Percentiles rank a stretch among this genome's conserved stretches.
phyloP scores from a whole-genome alignment of 2,113 vertebrate genomes.

The Osmerus eperlanus region DNA sequence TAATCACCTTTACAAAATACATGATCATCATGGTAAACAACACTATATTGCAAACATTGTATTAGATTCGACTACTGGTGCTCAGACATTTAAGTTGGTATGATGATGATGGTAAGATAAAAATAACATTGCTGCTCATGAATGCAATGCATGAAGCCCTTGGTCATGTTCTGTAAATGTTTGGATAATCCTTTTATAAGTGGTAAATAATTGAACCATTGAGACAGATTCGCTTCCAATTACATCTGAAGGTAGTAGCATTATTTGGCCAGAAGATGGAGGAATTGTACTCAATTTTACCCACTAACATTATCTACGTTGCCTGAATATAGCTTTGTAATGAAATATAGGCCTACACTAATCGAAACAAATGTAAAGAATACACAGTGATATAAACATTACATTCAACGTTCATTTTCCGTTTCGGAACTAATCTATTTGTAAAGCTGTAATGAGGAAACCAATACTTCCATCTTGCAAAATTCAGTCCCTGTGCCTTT shows the following conservation, averaged over 20 bases:
- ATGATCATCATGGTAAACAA: too few species aligned
- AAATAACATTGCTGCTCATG: neutral
- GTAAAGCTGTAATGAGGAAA: slow-evolving; percentile 3
- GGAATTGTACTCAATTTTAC: slow-evolving; percentile 16
- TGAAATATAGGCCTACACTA: too few species aligned
- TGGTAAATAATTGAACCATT: neutral
- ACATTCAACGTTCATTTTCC: too few species aligned
- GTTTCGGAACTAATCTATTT: too few species aligned
- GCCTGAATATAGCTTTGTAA: too few species aligned
- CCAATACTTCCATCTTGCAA: slow-evolving; percentile 47
- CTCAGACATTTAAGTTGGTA: too few species aligned
- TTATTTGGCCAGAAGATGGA: slow-evolving; percentile 57
- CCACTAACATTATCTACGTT: neutral
- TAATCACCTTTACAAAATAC: too few species aligned
- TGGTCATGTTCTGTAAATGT: neutral
- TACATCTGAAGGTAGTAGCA: neutral
- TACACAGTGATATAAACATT: too few species aligned
- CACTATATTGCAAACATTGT: too few species aligned
- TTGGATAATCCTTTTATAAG: neutral
- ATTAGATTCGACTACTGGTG: too few species aligned
- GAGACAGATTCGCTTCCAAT: neutral
- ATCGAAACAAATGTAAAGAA: too few species aligned
- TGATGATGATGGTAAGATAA: too few species aligned
- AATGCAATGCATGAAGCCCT: neutral
- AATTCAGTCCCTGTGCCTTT: slow-evolving; percentile 59